Base-by-base conservation (phyloP, 30 jellyfish, hydroid and myxozoan species). In the Phacellophora camtschatica region DNA sequence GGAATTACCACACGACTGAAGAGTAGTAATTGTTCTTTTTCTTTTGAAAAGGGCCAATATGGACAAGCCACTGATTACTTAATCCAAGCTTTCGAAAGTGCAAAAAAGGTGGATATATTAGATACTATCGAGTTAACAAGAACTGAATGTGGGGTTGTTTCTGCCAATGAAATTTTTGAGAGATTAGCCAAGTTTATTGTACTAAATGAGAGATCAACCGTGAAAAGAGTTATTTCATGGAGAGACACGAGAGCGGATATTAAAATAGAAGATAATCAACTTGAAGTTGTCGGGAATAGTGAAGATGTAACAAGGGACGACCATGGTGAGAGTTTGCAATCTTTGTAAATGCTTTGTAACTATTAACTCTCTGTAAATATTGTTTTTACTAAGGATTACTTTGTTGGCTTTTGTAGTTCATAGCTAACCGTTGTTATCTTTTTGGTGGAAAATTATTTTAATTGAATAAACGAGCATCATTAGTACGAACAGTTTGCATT, bases 41-140 rank as follows among this genome's bases (percentile, higher is more conserved):
- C n/a, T n/a, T n/a, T n/a, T n/a, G n/a, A n/a, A n/a, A 8, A 84
- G 95, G 95, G 95, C 18, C 71, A 48, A 27, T 71, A 84, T 29
- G 42, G 61, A 4, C 55, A 51, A 5, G 95, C 88, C 6, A 67
- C 84, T 46, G 69, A 84, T 27, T 84, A 55, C 53, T 84, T 69
- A 32, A 61, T 68, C 33, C 71, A 71, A 49, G 83, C 95, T 2
- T 84, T 71, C 61, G 76, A 51, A 22, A 43, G 29, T 24, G 37
- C 88, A 19, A 59, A 57, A 46, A 78, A 59, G 12, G 58, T 51
- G 28, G 57, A 56, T 63, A 45, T 13, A 18, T 23, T 50, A 6
- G 80, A 62, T 16, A 63, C 54, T 1, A 53, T 71, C 19, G 95
- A 77, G 32, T 54, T 28, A 36, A 51, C 73, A 1, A 77, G 95